Base-by-base conservation (phyloP, 1,140 invertebrate species). In the Doryteuthis pealeii region DNA sequence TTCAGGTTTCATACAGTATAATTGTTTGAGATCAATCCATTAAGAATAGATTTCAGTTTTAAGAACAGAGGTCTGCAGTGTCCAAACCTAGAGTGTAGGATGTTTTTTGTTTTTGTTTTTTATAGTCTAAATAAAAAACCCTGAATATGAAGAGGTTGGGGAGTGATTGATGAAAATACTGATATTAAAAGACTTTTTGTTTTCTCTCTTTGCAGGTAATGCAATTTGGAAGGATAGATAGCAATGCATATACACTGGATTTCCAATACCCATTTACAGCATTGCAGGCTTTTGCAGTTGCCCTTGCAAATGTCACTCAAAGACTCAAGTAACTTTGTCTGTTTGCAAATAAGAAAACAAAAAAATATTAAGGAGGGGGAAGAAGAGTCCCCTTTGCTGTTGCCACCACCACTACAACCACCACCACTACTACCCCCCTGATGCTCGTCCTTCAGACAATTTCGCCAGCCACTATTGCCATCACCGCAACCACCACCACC, bases 191-290 rank as follows among this genome's bases (percentile, higher is more conserved):
- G 35, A 40, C 10, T 3, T 40, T 40, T 40, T 3, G 8, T 69
- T 31, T 70, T 69, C 35, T 77, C 70, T 22, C 73, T 62, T 82
- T 88, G 33, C 85, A 98, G 96, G 97, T 99, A 15, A 98, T 99
- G 96, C 97, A 99, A 89, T 99, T 99, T 89, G 98, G 97, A 28
- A 91, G 97, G 74, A 99, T 99, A 82, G 97, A 99, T 89, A 95
- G 95, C 77, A 98, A 99, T 88, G 96, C 97, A 22, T 99, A 99
- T 88, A 99, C 98, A 0, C 89, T 99, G 83, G 98, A 99, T 89
- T 99, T 99, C 89, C 96, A 99, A 87, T 97, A 98, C 89, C 98
- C 98, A 26, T 99, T 99, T 89, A 97, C 96, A 71, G 96, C 97
- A 74, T 91, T 99, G 69, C 98, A 99, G 90, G 97, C 98, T 35